Conservation (phyloP, 2,113 vertebrate species). For the Oreochromis aureus region DNA sequence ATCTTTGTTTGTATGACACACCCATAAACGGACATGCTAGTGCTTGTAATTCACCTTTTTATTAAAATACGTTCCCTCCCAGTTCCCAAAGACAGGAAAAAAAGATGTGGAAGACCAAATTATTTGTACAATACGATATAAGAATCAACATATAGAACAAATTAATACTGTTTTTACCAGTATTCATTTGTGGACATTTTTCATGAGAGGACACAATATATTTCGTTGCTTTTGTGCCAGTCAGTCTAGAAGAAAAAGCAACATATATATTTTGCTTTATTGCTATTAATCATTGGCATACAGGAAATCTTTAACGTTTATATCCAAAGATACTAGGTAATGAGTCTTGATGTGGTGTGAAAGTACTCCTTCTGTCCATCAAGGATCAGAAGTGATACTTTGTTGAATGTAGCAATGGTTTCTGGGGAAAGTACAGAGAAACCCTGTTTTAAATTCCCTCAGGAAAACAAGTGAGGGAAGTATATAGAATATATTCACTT, state of each 20-base stretch:
- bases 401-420: background rate
- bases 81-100: background rate
- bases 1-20: background rate
- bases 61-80: background rate
- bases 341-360: background rate
- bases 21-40: background rate
- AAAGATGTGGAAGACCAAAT: background rate
- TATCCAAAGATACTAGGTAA: background rate
- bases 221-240: background rate
- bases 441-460: background rate
- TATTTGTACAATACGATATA: background rate
- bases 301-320: background rate
- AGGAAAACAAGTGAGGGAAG: background rate
- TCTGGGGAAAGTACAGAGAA: background rate
- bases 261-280: background rate
- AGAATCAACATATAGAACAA: background rate
- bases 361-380: background rate
- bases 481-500: background rate
- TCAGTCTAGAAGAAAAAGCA: background rate
- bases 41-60: background rate
- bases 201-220: background rate
- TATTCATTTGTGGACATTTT: background rate
- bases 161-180: background rate
- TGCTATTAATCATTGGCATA: background rate
- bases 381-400: background rate